Conservation (phyloP, 2,113 vertebrate genomes). For the Clinocottus analis region DNA sequence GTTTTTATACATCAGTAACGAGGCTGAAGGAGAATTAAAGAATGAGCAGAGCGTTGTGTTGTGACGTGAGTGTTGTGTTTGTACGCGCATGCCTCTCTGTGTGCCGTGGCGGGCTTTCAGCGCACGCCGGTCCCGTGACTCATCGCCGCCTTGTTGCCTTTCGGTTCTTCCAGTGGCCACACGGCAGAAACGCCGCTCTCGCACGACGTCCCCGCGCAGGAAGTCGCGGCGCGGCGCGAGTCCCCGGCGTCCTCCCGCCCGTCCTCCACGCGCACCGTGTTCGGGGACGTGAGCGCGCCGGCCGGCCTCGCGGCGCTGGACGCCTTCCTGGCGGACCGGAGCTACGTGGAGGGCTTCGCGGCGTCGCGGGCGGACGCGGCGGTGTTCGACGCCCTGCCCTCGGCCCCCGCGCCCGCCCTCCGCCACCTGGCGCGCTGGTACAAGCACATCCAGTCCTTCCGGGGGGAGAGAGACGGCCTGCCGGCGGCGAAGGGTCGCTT, state of each 20-base stretch:
- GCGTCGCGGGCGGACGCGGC: constrained; percentile 91
- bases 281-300: constrained; percentile 90
- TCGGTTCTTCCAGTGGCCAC: constrained; percentile 79
- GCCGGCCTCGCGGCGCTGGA: constrained; percentile 90
- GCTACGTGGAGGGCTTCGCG: constrained; percentile 94
- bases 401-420: constrained; percentile 85
- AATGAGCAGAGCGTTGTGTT: constrained; percentile 49
- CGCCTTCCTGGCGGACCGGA: constrained; percentile 91
- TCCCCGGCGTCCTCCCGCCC: constrained; percentile 24
- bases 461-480: constrained; percentile 86
- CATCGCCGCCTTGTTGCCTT: too few species aligned
- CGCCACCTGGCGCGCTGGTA: constrained; percentile 95
- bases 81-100: constrained; percentile 44
- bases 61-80: constrained; percentile 35
- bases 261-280: constrained; percentile 83
- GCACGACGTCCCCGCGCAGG: constrained; percentile 73
- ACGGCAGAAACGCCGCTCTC: constrained; percentile 68
- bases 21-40: constrained; percentile 58
- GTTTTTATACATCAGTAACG: constrained; percentile 22
- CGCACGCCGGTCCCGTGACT: constrained; percentile 53
- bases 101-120: neutral
- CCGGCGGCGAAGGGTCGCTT: constrained; percentile 90
- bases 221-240: constrained; percentile 51
- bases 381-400: constrained; percentile 88
- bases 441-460: constrained; percentile 93